Conservation (phyloP, 2,888 invertebrate species). For the Lissonota sp. region DNA sequence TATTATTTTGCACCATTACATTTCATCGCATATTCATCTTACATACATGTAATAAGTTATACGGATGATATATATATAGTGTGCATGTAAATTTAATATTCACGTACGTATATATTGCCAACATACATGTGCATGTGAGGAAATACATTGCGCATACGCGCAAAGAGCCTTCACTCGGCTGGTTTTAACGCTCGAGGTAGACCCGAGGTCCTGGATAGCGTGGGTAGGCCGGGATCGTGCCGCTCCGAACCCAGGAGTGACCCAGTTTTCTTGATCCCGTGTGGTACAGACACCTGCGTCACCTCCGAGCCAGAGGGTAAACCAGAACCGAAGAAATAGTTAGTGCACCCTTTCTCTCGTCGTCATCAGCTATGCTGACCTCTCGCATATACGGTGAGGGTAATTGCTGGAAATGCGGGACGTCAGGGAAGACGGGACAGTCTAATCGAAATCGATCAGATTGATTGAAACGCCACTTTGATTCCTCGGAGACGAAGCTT, state of each 20-base stretch:
- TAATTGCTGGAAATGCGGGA: too few relatives aligned
- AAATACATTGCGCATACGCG: slow-evolving; percentile 8
- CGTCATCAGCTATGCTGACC: slow-evolving; percentile 22
- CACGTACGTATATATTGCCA: neutral
- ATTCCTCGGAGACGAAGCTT: too few relatives aligned
- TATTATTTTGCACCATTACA: too few relatives aligned
- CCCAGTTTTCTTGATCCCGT: slow-evolving; percentile 72
- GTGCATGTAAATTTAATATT: neutral
- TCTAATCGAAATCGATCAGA: too few relatives aligned
- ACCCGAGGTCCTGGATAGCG: slow-evolving; percentile 61
- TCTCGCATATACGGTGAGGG: neutral
- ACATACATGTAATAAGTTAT: too few relatives aligned
- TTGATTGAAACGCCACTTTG: too few relatives aligned
- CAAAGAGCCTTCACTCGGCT: neutral
- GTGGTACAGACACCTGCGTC: slow-evolving; percentile 60
- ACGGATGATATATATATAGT: too few relatives aligned
- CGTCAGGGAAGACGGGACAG: too few relatives aligned
- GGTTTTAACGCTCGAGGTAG: slow-evolving; percentile 12
- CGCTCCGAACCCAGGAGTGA: slow-evolving; percentile 77
- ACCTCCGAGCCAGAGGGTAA: slow-evolving; percentile 15
- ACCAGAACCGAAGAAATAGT: slow-evolving; percentile 24
- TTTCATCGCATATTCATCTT: too few relatives aligned
- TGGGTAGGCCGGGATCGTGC: slow-evolving; percentile 57
- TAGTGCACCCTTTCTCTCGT: slow-evolving; percentile 20
- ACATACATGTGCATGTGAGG: neutral